Evolutionary conservation across 2,888 invertebrate genomes (phyloP).

Genomic region (Julus scanicus): DNA sequence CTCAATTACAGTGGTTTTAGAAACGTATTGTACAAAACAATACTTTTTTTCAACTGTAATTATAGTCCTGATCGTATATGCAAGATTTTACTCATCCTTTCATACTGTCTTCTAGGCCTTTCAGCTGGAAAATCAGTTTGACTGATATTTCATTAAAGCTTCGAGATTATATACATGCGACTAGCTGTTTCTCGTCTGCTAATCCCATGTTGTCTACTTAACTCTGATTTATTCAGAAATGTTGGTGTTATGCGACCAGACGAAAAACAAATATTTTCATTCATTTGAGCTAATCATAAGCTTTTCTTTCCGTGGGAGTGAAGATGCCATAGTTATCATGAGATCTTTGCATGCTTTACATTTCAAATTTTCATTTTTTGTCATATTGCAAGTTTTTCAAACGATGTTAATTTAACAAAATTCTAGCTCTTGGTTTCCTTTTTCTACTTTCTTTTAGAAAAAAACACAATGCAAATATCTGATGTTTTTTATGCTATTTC

Average conservation of each 20-base stretch:
- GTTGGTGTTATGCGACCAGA: slow-evolving; percentile 1
- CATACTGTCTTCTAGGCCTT: neutral
- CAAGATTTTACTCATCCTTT: neutral
- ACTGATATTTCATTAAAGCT: slow-evolving; percentile 20
- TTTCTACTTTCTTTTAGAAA: too few species aligned
- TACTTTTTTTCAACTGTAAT: neutral
- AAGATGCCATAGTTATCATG: neutral
- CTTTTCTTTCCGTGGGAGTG: neutral
- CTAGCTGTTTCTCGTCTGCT: slow-evolving; percentile 36
- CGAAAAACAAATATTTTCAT: neutral
- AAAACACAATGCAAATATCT: neutral
- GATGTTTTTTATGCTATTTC: neutral
- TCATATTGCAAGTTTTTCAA: neutral
- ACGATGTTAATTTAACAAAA: neutral
- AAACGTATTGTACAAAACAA: neutral
- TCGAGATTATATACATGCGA: neutral
- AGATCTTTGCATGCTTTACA: neutral
- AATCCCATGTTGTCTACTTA: slow-evolving; percentile 39
- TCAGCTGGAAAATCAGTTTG: neutral
- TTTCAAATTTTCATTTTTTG: neutral
- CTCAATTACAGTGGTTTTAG: neutral
- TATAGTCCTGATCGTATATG: neutral
- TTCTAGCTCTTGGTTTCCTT: neutral
- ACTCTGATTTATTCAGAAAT: slow-evolving; percentile 24
- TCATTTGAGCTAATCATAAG: slow-evolving; percentile 12